A percentile compares a stretch with the other conserved stretches of the same genome.
These are phyloP conservation scores for Cyprinodon brontotheroides DNA, from an alignment of 2,113 vertebrate species.

Conservation along the genomic window DNA sequence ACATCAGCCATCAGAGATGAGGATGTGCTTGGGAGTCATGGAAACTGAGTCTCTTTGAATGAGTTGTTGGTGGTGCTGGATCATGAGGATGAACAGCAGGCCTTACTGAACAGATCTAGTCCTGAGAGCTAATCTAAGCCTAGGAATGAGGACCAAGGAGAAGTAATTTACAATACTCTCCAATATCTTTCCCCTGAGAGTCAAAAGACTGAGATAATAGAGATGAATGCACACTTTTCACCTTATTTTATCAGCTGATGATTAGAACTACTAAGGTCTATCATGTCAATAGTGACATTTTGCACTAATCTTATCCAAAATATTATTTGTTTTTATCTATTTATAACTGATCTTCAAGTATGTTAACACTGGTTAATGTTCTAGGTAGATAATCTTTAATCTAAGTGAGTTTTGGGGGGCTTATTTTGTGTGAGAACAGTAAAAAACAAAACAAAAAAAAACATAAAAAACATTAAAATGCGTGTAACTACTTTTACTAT, in stretches of 20 bases:
- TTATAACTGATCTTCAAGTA: no score
- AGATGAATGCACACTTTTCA: neutral
- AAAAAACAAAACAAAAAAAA: no score
- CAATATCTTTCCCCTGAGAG: slow-evolving; percentile 16
- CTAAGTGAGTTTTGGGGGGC: no score
- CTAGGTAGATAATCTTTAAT: no score
- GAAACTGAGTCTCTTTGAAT: slow-evolving; percentile 63
- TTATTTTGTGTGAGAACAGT: no score
- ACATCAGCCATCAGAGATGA: slow-evolving; percentile 39
- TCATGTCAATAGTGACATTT: neutral
- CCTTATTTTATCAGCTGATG: neutral
- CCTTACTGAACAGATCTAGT: slow-evolving; percentile 5
- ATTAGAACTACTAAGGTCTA: neutral
- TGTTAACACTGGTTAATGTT: no score
- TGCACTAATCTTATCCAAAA: neutral
- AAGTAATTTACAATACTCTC: slow-evolving; percentile 14
- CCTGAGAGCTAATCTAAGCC: slow-evolving; percentile 14
- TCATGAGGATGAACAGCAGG: slow-evolving; percentile 42
- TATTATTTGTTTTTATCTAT: neutral
- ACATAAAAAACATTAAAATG: no score
- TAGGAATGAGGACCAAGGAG: slow-evolving; percentile 10
- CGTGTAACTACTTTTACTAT: no score
- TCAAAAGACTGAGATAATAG: neutral
- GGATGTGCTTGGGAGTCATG: slow-evolving; percentile 62
- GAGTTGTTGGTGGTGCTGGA: slow-evolving; percentile 48